Base-by-base conservation (phyloP, 2,888 invertebrate species). In the Tenthredo livida region DNA sequence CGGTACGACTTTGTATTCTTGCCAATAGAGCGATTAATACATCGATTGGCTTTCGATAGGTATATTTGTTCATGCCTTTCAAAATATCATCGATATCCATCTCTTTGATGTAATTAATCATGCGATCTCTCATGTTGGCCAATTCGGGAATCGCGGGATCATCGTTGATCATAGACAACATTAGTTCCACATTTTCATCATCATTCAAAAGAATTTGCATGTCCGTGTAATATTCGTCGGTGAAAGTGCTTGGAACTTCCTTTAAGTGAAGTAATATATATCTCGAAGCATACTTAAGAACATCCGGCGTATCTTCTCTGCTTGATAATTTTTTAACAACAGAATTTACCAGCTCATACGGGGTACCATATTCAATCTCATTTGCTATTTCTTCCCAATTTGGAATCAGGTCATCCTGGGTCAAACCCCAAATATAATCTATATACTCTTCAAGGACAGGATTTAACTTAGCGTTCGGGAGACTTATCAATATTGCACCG, bases 401-500 rank as follows among this genome's bases (percentile, higher is more conserved):
- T n/a, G 85, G 83, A 61, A 88, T 86, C 21, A 7, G 29, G 21
- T 84, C 58, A 12, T 80, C 25, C 73, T 43, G 83, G 0, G 86
- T 85, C 43, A 86, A 17, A n/a, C 86, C 85, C 17, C 86, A 80
- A 6, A 89, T 78, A 78, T 86, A 88, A 37, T 78, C 67, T 5
- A 88, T 54, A 67, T 89, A 87, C 83, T 89, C 89, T 61, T 89
- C 87, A 4, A 88, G 84, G 17, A 88, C 84, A 6, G 89, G 88
- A 86, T 89, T 87, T 7, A 77, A 70, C 7, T 86, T 86, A 82
- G 80, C 72, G 15, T 87, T 86, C 1, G 88, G 89, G 29, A 89
- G 84, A 72, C 88, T 87, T 0, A 84, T 61, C 61, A 89, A 25
- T 54, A 89, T 87, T 7, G 86, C 58, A 12, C 87, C 87, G 70